Base-by-base conservation (phyloP, 53 echinoderm and acorn worm genomes). In the Astropecten irregularis region DNA sequence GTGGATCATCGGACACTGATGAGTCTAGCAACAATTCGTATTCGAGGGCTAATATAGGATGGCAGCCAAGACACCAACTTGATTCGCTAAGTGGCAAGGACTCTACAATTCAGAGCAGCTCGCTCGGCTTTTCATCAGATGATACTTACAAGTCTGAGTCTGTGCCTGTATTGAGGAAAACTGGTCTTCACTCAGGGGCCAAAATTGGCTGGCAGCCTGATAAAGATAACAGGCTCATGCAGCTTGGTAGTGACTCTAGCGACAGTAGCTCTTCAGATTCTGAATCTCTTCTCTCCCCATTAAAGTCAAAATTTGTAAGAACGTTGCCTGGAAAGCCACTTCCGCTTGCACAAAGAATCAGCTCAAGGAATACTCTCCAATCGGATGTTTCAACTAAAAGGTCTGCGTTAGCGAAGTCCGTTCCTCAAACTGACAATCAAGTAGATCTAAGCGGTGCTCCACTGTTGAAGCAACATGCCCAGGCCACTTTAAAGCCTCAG, bases 201-300 rank as follows among this genome's bases (percentile, higher is more conserved):
- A n/a, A n/a, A n/a, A n/a, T n/a, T n/a, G n/a, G n/a, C n/a, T n/a
- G n/a, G n/a, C n/a, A n/a, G n/a, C n/a, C n/a, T n/a, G n/a, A n/a
- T n/a, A n/a, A n/a, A n/a, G 42, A 42, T 10, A 25, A 68, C 27
- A 42, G 27, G 0, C 10, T 38, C 11, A 9, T 77, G 20, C 4
- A 51, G 9, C 9, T 32, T 15, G 63, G 18, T 4, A 10, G 47
- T 35, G 30, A 15, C 33, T 60, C 61, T 11, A 33, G 79, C 34
- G 29, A 40, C 16, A 79, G 62, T 40, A 58, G 59, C 33, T 79
- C 79, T 0, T 79, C 63, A 1, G 79, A 79, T 48, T 79, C 79
- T 15, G 79, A 79, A 11, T 79, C 62, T 0, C 60, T 79, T 62
- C 49, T 62, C 47, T 60, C 63, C 13, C 35, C 79, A 19, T 23